Percentiles rank a stretch among this genome's conserved stretches.
Evolutionary conservation across 2,888 invertebrate species (phyloP).

Genomic region (Neria commutata): DNA sequence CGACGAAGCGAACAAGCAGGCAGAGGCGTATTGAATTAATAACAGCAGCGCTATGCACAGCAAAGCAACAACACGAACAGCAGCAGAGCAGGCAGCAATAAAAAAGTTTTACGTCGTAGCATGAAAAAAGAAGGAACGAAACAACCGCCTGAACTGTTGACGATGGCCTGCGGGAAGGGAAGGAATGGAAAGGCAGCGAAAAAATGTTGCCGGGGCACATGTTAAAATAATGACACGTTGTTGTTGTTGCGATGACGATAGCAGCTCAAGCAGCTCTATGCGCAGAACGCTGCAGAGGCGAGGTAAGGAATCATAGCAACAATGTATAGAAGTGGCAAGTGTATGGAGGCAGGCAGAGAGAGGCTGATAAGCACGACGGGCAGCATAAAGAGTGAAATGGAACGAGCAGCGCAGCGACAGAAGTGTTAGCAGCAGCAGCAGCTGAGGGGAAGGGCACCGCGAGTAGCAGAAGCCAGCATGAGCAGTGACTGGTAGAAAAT

Average conservation of each 20-base stretch:
- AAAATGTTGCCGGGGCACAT: constrained; percentile 37
- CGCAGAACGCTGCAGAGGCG: constrained; percentile 21
- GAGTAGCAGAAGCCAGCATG: too few species aligned
- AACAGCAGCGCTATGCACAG: constrained; percentile 32
- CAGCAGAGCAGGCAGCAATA: constrained; percentile 26
- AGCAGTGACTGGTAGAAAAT: too few species aligned
- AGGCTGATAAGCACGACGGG: constrained; percentile 4
- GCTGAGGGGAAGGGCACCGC: too few species aligned
- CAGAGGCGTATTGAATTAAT: constrained; percentile 40
- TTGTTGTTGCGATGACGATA: constrained; percentile 5
- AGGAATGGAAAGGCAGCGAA: constrained; percentile 13
- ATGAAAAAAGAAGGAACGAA: not conserved
- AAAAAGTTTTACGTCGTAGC: too few species aligned
- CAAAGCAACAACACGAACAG: constrained; percentile 23
- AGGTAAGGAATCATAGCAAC: not conserved
- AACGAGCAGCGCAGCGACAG: not conserved
- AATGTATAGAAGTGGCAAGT: constrained; percentile 2
- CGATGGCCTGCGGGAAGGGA: not conserved
- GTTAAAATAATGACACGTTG: constrained; percentile 22
- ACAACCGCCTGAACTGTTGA: too few species aligned
- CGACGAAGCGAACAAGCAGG: constrained; percentile 38
- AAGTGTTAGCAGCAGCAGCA: too few species aligned
- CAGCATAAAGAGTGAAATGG: constrained; percentile 10
- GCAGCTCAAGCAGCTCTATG: constrained; percentile 16
- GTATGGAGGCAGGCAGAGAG: constrained; percentile 21